Percentiles rank a stretch among this genome's conserved stretches.
Conservation (phyloP, 2,797 vertebrate species). For the Sebastes matsubarae region DNA sequence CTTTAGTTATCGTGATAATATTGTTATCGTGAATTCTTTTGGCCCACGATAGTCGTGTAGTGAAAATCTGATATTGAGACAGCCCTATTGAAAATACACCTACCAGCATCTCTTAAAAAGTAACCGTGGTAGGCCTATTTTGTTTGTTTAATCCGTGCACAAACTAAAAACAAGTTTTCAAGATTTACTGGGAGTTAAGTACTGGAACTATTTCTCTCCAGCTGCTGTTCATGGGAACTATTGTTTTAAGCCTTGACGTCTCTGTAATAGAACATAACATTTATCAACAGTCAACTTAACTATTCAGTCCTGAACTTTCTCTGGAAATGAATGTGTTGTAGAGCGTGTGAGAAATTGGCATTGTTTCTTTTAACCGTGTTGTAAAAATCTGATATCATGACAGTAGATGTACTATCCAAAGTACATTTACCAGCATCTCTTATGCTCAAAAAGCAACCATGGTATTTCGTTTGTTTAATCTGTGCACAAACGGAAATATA, state of each 20-base stretch:
- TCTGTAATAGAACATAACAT: background rate
- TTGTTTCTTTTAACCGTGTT: too few relatives aligned
- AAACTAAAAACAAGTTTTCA: background rate
- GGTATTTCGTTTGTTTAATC: too few relatives aligned
- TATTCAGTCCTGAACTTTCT: background rate
- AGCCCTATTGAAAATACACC: background rate
- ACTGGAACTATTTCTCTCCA: background rate
- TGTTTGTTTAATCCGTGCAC: background rate
- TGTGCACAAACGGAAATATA: background rate
- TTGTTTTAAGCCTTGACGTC: background rate
- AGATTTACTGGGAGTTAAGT: background rate
- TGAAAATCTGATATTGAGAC: too few relatives aligned
- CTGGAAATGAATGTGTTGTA: background rate
- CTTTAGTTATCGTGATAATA: too few relatives aligned
- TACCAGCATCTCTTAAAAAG: background rate
- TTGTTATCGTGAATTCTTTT: too few relatives aligned
- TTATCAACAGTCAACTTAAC: background rate
- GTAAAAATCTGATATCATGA: too few relatives aligned
- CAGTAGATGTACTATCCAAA: background rate
- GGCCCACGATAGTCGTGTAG: too few relatives aligned
- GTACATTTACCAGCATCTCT: background rate
- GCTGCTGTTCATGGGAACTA: background rate
- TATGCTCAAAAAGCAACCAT: background rate
- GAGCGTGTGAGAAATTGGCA: background rate
- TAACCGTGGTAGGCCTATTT: background rate